Base-by-base conservation (phyloP, 2,797 vertebrate genomes). In the Hoplostethus atlanticus region DNA sequence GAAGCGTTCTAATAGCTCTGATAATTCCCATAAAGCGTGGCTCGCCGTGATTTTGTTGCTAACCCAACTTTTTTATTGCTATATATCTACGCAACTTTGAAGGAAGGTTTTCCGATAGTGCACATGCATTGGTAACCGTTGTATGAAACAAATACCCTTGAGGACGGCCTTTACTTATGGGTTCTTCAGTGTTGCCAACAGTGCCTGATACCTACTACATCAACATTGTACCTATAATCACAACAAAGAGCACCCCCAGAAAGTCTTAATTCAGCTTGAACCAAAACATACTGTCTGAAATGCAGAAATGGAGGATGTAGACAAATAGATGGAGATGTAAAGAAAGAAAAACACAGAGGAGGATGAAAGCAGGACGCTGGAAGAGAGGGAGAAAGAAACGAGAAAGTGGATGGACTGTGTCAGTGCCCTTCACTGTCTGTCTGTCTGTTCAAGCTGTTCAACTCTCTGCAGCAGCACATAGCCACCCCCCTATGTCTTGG, bases 21-120 rank as follows among this genome's bases (percentile, higher is more conserved):
- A 56, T 75, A n/a, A 25, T 46, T 68, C 64, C 73, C 53, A 70
- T 47, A 72, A 80, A 64, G 54, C 53, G 50, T 55, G 66, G 25
- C 68, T 47, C 42, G 42, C 55, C 0, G 47, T 55, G 36, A 65
- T 52, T 71, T 15, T 47, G 74, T 36, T 50, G n/a, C 40, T 73
- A 59, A 60, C 68, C 38, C 64, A 74, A 71, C 63, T 65, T 66
- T 66, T 59, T 64, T 44, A 50, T 70, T 79, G 17, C 7, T 25
- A 34, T 40, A 17, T 34, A 38, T 76, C 36, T 57, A 0, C 58
- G 56, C 42, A 21, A 10, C 50, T 57, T 55, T 61, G 9, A 47
- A 16, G 46, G 5, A 16, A 47, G 16, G 4, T 47, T 46, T 47
- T 36, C 8, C 44, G 12, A 51, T 70, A 69, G 34, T 25, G 10